phyloP scores from a whole-genome alignment of 2,888 invertebrate species.

The Drosophila subquinaria region DNA sequence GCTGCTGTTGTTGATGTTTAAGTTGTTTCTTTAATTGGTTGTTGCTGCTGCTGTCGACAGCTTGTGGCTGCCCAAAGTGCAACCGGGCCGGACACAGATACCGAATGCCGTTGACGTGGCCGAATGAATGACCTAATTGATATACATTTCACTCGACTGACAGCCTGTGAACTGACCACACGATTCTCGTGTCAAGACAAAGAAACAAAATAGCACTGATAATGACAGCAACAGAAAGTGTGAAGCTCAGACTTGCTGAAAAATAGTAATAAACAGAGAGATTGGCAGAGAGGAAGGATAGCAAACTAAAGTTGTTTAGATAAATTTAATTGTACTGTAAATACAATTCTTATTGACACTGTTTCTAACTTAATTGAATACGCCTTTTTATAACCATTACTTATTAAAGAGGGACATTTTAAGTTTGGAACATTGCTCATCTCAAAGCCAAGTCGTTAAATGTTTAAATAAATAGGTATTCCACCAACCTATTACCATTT shows the following conservation, averaged over 20 bases:
- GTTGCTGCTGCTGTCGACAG: conserved; percentile 50
- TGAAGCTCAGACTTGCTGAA: neutral
- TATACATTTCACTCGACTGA: conserved; percentile 49
- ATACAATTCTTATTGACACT: neutral
- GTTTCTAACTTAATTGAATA: too few relatives aligned
- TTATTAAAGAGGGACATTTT: too few relatives aligned
- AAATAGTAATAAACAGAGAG: neutral
- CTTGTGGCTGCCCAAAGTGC: conserved; percentile 51
- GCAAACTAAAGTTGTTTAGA: conserved; percentile 5
- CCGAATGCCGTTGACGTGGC: conserved; percentile 55
- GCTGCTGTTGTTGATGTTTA: conserved; percentile 20
- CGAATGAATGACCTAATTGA: conserved; percentile 52
- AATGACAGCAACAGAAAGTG: conserved; percentile 19
- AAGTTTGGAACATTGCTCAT: too few relatives aligned
- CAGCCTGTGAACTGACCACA: conserved; percentile 44
- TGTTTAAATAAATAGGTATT: too few relatives aligned
- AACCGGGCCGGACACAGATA: conserved; percentile 35
- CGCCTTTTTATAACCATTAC: too few relatives aligned
- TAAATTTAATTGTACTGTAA: conserved; percentile 1
- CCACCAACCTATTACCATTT: too few relatives aligned
- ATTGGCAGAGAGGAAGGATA: neutral
- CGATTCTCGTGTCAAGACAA: conserved; percentile 26
- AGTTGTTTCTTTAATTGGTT: conserved; percentile 52
- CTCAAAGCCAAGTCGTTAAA: neutral
- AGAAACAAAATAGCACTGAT: conserved; percentile 19